These are phyloP conservation scores for Masticophis lateralis DNA, from an alignment of 2,797 vertebrate species.

Conservation along the genomic window DNA sequence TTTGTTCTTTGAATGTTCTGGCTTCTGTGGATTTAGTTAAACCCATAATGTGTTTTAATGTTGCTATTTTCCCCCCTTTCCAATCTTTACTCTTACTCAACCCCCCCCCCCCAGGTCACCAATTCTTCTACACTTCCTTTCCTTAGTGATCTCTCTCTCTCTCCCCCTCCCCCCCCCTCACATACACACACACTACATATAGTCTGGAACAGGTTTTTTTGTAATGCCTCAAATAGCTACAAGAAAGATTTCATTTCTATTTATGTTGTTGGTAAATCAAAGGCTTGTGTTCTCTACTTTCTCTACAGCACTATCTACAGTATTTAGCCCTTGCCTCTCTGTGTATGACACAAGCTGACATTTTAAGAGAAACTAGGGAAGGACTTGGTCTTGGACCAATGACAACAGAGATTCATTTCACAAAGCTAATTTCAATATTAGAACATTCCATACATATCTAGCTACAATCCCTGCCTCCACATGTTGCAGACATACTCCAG, in stretches of 20 bases:
- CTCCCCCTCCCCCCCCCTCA: not conserved
- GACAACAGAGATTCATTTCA: too few species aligned
- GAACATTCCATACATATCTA: too few species aligned
- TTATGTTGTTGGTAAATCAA: constrained; percentile 34
- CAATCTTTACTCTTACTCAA: not conserved
- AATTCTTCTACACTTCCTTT: too few species aligned
- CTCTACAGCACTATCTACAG: not conserved
- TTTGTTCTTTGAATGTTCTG: constrained; percentile 15
- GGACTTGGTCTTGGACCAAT: too few species aligned
- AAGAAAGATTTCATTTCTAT: constrained; percentile 32
- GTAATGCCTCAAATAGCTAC: constrained; percentile 23
- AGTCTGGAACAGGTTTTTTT: constrained; percentile 3
- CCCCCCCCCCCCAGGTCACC: too few species aligned
- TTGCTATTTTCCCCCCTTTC: too few species aligned
- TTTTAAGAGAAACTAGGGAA: too few species aligned
- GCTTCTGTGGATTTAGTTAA: constrained; percentile 19
- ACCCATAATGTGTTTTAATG: constrained; percentile 1
- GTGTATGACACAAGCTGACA: too few species aligned
- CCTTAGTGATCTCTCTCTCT: not conserved
- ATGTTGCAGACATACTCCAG: too few species aligned
- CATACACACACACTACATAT: not conserved
- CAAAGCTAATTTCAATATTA: too few species aligned
- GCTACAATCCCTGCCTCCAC: too few species aligned
- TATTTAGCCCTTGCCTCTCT: not conserved
- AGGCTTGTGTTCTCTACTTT: constrained; percentile 33